A percentile compares a stretch with the other conserved stretches of the same genome.
Evolutionary conservation across 2,113 vertebrate species (phyloP).

Genomic region (Sciurus niger): DNA sequence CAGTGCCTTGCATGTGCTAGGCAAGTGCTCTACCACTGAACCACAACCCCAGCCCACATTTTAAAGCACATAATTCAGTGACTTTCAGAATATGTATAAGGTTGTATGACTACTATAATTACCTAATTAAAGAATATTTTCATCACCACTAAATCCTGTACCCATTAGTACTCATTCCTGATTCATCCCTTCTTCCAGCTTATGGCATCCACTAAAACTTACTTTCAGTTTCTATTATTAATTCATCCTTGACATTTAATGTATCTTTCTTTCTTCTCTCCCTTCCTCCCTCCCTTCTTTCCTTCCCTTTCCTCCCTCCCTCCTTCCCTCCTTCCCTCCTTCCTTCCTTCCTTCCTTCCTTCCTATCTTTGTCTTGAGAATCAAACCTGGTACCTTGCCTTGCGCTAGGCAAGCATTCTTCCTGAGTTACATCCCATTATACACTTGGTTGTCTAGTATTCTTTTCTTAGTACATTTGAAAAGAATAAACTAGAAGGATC

Average conservation of each 20-base stretch:
- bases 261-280: neutral
- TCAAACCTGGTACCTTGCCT: neutral
- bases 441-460: neutral
- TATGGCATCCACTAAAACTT: neutral
- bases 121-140: neutral
- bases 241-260: slow-evolving; percentile 31
- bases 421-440: neutral
- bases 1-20: too few species aligned
- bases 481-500: neutral
- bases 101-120: neutral
- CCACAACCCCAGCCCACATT: too few species aligned
- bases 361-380: neutral
- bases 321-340: neutral
- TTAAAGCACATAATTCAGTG: neutral
- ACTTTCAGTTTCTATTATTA: neutral
- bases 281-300: neutral
- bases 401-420: neutral
- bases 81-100: neutral
- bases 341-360: neutral
- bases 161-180: neutral
- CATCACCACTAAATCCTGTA: neutral
- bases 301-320: neutral
- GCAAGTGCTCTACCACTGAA: too few species aligned
- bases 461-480: slow-evolving; percentile 43
- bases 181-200: neutral